These are phyloP conservation scores for Schizaphis graminum DNA, from an alignment of 2,888 invertebrate genomes.

Conservation along the genomic window DNA sequence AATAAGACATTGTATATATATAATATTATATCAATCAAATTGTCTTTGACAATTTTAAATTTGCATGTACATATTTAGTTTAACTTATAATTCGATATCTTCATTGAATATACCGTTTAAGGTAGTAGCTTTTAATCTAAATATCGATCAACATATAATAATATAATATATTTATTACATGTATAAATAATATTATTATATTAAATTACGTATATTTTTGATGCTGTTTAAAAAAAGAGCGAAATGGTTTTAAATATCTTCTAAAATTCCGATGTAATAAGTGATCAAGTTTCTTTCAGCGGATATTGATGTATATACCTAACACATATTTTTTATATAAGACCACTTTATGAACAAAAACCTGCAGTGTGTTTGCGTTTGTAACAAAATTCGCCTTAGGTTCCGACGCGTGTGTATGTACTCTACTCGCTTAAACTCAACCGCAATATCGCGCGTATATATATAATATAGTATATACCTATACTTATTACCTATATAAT, in stretches of 20 bases:
- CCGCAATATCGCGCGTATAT: neutral
- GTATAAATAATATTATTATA: neutral
- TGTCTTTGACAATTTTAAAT: slow-evolving; percentile 4
- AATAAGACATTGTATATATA: neutral
- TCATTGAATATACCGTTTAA: neutral
- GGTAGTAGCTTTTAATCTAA: neutral
- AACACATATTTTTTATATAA: neutral
- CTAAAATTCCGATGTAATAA: neutral
- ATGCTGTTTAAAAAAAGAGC: neutral
- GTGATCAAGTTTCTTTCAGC: neutral
- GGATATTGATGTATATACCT: neutral
- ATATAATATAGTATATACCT: neutral
- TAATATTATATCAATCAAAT: neutral
- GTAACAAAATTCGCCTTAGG: slow-evolving; percentile 5
- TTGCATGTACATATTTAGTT: neutral
- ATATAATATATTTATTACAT: neutral
- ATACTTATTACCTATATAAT: neutral
- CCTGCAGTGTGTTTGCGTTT: neutral
- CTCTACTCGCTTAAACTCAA: neutral
- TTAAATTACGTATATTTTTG: neutral
- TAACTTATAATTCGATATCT: neutral
- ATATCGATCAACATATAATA: neutral
- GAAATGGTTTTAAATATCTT: slow-evolving; percentile 8
- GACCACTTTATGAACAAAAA: slow-evolving; percentile 4
- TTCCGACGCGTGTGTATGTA: neutral